These are phyloP conservation scores for Sphyrna mokarran DNA, from an alignment of 2,113 vertebrate genomes.

Conservation along the genomic window DNA sequence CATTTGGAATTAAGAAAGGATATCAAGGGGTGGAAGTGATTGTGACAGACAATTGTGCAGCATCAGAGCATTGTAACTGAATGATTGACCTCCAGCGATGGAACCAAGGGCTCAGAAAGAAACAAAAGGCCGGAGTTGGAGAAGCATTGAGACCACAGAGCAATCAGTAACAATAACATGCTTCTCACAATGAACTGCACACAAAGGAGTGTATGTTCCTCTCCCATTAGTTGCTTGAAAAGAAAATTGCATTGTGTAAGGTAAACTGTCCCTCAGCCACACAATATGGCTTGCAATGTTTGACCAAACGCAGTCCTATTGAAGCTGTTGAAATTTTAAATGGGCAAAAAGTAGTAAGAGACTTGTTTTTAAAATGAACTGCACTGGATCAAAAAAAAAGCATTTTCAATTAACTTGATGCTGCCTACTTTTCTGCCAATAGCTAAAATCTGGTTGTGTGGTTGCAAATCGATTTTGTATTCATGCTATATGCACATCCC, in stretches of 20 bases:
- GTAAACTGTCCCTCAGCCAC: too few species aligned
- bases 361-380: background rate
- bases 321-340: background rate
- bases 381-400: background rate
- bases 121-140: background rate
- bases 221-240: background rate
- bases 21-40: background rate
- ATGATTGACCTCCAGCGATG: background rate
- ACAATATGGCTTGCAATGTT: background rate
- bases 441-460: background rate
- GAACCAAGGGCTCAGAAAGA: background rate
- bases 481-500: background rate
- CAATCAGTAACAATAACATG: background rate
- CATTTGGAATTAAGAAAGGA: too few species aligned
- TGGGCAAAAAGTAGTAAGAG: background rate
- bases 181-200: background rate
- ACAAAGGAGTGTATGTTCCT: background rate
- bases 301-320: background rate
- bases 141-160: background rate
- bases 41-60: background rate
- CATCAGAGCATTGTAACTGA: background rate
- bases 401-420: background rate
- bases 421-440: background rate
- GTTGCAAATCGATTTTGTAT: constrained; percentile 26
- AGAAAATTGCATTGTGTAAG: background rate